Evolutionary conservation across 2,113 vertebrate species (phyloP).

Genomic region (Beaufortia kweichowensis): DNA sequence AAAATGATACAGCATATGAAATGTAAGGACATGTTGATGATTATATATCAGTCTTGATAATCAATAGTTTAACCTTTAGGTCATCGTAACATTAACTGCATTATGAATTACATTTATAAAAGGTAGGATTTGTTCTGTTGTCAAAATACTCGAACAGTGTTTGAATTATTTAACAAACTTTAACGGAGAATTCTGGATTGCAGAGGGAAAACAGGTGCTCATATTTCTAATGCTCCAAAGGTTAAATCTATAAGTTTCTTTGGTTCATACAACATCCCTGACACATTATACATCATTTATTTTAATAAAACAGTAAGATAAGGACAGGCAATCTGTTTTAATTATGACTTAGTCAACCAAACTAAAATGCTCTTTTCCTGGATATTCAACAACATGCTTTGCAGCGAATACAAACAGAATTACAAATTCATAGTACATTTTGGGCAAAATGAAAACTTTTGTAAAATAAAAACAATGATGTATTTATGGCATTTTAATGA

Average conservation of each 20-base stretch:
- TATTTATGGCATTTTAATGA: not conserved
- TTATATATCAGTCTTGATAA: not conserved
- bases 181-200: conserved; percentile 8
- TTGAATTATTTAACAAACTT: not conserved
- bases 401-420: too few relatives aligned
- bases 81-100: not conserved
- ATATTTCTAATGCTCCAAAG: not conserved
- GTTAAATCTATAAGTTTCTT: conserved; percentile 37
- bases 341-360: not conserved
- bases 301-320: not conserved
- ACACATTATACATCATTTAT: conserved; percentile 22
- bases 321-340: not conserved
- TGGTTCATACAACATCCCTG: conserved; percentile 48
- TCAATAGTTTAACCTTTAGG: not conserved
- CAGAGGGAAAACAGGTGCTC: not conserved
- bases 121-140: not conserved
- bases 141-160: not conserved
- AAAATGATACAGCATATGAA: not conserved
- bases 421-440: not conserved
- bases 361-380: too few relatives aligned
- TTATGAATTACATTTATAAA: not conserved
- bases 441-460: too few relatives aligned
- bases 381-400: too few relatives aligned
- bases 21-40: not conserved
- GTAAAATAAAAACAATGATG: too few relatives aligned